Evolutionary conservation across 2,113 vertebrate species (phyloP).

Genomic region (Diadophis punctatus): DNA sequence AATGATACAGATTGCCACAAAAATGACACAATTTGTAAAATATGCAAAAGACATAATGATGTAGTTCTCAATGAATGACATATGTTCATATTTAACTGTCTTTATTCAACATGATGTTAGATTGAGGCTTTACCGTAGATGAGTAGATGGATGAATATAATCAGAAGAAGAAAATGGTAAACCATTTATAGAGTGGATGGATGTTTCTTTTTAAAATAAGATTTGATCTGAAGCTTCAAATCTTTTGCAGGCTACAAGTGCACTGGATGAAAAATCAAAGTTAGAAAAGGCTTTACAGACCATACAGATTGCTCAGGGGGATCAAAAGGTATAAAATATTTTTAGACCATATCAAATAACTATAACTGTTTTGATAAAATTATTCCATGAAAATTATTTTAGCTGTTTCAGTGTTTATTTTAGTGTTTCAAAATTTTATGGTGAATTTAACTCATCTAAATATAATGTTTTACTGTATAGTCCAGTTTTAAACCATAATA

Average conservation of each 20-base stretch:
- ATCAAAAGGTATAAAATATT: slow-evolving; percentile 75
- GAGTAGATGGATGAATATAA: neutral
- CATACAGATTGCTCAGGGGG: slow-evolving; percentile 77
- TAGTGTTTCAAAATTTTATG: neutral
- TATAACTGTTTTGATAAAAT: neutral
- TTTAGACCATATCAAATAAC: neutral
- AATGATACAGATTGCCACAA: neutral
- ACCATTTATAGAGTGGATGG: neutral
- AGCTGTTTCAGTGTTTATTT: too few relatives aligned
- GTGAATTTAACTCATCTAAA: neutral
- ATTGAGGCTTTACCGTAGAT: neutral
- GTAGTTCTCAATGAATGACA: neutral
- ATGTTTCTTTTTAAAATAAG: neutral
- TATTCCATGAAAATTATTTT: neutral
- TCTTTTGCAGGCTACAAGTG: slow-evolving; percentile 77
- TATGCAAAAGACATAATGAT: neutral
- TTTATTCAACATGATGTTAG: neutral
- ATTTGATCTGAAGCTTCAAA: slow-evolving; percentile 17
- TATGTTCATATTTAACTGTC: neutral
- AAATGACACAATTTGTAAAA: neutral
- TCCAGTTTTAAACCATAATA: neutral
- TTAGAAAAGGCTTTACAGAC: slow-evolving; percentile 81
- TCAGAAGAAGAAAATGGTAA: neutral
- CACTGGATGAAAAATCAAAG: slow-evolving; percentile 83
- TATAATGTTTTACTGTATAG: neutral